Base-by-base conservation (phyloP, 2,797 vertebrate genomes). In the Prionace glauca region DNA sequence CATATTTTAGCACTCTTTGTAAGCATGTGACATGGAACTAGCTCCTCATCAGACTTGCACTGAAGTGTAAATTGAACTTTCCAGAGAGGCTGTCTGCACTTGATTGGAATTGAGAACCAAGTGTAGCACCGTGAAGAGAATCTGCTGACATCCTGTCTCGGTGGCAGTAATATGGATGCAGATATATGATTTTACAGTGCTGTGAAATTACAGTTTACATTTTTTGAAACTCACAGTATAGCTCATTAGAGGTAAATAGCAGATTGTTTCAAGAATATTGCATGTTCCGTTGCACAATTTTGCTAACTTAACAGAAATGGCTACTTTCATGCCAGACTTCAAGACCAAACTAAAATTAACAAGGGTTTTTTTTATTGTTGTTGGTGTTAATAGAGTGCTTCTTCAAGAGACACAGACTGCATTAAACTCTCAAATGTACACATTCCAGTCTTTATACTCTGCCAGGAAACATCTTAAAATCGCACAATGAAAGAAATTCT, bases 181-280 rank as follows among this genome's bases (percentile, higher is more conserved):
- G 81, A 45, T 20, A 84, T 84, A 8, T 20, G 22, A 84, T 84
- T 84, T 24, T 24, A 24, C 79, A 84, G 20, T 84, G 36, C 81
- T 84, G 81, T 45, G 45, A 84, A 84, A 84, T 84, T 84, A 84
- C 81, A 84, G 41, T 84, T 84, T 84, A 84, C 81, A 84, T 45
- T 84, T 45, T 41, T 45, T 41, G 79, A 84, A 45, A 45, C 81
- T 84, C 7, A 1, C 41, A 45, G 18, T 41, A 45, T 16, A 84
- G 41, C 8, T 41, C 41, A 84, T 45, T 84, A 84, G 81, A 45
- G 18, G 20, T 41, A 24, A 84, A 45, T 14, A 41, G 20, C 16
- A 84, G 41, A 84, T 36, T 45, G 41, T 22, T 14, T 36, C 79
- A 41, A 81, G 79, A 41, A 20, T 41, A 41, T 81, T 41, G 36